Evolutionary conservation across 2,888 invertebrate genomes (phyloP), one percentile per base, ranked within the genome.

Genomic region (Tenthredo distinguenda): DNA sequence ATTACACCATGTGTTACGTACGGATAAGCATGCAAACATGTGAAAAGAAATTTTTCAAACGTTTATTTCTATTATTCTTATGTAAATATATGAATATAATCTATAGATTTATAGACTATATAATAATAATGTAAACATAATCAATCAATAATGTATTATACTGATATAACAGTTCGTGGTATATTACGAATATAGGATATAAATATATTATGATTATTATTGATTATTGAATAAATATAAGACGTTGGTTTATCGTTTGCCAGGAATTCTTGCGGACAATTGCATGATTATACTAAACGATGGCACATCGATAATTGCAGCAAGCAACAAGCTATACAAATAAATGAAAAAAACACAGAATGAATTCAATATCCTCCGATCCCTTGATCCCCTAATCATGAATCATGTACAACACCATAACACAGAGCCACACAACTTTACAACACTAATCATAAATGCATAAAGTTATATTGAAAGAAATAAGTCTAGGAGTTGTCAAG

Each of bases 61-160:
- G 50, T 68, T 85, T 79, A 68, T 81, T 74, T 43, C 68, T 68
- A 34, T 85, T 89, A 90, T 88, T 89, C 88, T 90, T 89, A 89
- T 93, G 93, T 93, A 92, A 90, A 93, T 93, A 93, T 86, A 90
- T 88, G 89, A 89, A 90, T 90, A 91, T 92, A 92, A 91, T 91
- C 91, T 90, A 90, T 92, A 92, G 91, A 88, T 91, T 90, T 89
- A 87, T 92, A 93, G 91, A 88, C 88, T 91, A 81, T 81, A 68
- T 31, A 37, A 71, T 71, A 37, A 90, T 89, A 91, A 89, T 91
- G 90, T 92, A 91, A 92, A 91, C 90, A 91, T 92, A 92, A 92
- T 92, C 92, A 90, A 91, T 92, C 91, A 90, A 91, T 92, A 92
- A 89, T 93, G 93, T 93, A 93, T 91, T 90, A 93, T 93, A 93